A percentile compares a stretch with the other conserved stretches of the same genome.
phyloP scores from a whole-genome alignment of 2,797 vertebrate genomes.

The Lithobates sylvaticus region DNA sequence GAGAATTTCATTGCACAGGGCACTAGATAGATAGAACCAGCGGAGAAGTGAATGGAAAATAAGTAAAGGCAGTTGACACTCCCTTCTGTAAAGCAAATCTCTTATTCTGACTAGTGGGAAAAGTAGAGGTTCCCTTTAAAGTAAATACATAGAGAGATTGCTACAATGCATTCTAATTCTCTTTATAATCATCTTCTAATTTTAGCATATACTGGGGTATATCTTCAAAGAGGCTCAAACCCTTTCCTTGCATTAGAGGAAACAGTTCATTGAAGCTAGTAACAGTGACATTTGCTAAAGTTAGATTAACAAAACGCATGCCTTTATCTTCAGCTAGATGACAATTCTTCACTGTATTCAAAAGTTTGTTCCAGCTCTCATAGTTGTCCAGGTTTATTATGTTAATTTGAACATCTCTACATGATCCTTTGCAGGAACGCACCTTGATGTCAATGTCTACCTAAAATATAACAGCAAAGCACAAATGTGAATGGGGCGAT shows the following conservation, averaged over 20 bases:
- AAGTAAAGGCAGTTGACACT: background rate
- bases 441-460: slow-evolving; percentile 95
- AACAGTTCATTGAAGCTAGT: slow-evolving; percentile 65
- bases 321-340: slow-evolving; percentile 58
- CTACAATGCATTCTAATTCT: background rate
- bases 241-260: slow-evolving; percentile 72
- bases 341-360: slow-evolving; percentile 75
- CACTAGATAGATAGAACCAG: too few species aligned
- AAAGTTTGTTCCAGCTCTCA: slow-evolving; percentile 82
- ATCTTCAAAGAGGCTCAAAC: slow-evolving; percentile 72
- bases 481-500: background rate
- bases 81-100: too few species aligned
- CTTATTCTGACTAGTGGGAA: too few species aligned
- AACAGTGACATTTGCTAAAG: slow-evolving; percentile 66
- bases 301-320: slow-evolving; percentile 83
- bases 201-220: slow-evolving; percentile 75
- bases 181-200: slow-evolving; percentile 70
- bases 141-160: background rate
- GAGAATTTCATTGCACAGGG: too few species aligned
- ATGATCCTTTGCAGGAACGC: slow-evolving; percentile 91
- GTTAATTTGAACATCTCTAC: slow-evolving; percentile 73
- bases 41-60: too few species aligned
- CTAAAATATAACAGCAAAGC: slow-evolving; percentile 70
- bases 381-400: slow-evolving; percentile 81
- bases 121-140: too few species aligned